Evolutionary conservation across 2,113 vertebrate species (phyloP).

Genomic region (Brienomyrus longianalis): DNA sequence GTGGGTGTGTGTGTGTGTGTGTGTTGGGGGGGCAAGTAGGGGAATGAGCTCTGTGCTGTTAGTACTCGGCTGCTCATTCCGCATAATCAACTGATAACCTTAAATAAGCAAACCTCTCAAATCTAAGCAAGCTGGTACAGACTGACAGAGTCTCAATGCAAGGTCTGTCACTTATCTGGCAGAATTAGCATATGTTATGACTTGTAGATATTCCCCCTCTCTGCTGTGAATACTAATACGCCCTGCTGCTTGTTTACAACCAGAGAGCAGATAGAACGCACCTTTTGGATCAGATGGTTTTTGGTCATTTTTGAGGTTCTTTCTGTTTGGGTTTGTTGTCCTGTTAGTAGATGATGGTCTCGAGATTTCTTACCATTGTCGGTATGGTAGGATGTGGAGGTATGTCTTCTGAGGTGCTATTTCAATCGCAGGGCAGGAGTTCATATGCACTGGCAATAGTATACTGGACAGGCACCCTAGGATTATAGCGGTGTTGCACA

Average conservation of each 20-base stretch:
- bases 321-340: not conserved
- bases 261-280: not conserved
- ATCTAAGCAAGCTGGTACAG: not conserved
- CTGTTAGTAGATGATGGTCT: not conserved
- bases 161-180: slow-evolving; percentile 13
- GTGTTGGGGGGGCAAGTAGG: not conserved
- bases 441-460: not conserved
- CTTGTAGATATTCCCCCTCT: slow-evolving; percentile 19
- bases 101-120: not conserved
- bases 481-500: not conserved
- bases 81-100: not conserved
- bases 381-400: not conserved
- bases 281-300: not conserved
- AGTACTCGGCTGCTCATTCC: not conserved
- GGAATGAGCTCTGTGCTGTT: not conserved
- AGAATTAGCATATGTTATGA: slow-evolving; percentile 11
- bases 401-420: not conserved
- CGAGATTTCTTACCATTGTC: no score
- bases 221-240: slow-evolving; percentile 16
- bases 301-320: slow-evolving; percentile 16
- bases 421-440: not conserved
- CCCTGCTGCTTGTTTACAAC: not conserved
- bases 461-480: no score
- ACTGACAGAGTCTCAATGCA: slow-evolving; percentile 14
- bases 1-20: no score